These are phyloP conservation scores for Ericerus pela DNA, from an alignment of 1,140 invertebrate species.

Conservation along the genomic window DNA sequence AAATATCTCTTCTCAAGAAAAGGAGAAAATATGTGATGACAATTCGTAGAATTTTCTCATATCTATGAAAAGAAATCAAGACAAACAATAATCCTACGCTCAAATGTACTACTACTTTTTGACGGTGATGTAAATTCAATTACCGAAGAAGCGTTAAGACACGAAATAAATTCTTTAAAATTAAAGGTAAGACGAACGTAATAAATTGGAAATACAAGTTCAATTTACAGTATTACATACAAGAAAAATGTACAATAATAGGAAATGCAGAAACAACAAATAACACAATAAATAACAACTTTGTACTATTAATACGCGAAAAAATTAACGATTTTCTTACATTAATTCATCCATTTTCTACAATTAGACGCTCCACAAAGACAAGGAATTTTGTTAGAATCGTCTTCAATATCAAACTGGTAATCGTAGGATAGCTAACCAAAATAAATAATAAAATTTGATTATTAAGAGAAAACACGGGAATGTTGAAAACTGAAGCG, in stretches of 20 bases:
- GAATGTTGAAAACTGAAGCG: not conserved
- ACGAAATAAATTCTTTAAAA: not conserved
- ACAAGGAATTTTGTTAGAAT: slow-evolving; percentile 96
- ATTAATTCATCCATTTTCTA: slow-evolving; percentile 97
- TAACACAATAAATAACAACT: slow-evolving; percentile 11
- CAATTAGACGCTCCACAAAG: slow-evolving; percentile 96
- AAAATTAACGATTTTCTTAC: not conserved
- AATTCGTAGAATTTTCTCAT: not conserved
- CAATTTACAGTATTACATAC: not conserved
- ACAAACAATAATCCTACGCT: too few relatives aligned
- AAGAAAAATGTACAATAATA: not conserved
- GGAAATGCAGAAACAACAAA: not conserved
- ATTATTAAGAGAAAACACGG: not conserved
- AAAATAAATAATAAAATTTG: slow-evolving; percentile 25
- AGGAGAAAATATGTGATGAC: not conserved
- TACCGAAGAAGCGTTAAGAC: not conserved
- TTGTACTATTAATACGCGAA: not conserved
- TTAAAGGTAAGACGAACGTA: not conserved
- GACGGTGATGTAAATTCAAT: not conserved
- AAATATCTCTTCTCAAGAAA: not conserved
- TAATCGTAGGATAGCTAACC: slow-evolving; percentile 96
- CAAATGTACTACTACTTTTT: not conserved
- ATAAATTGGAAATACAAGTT: not conserved
- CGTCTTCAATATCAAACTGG: slow-evolving; percentile 99
- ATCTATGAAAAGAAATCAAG: not conserved